Evolutionary conservation across 2,797 vertebrate genomes (phyloP).

Genomic region (Philypnodon macrostomus): DNA sequence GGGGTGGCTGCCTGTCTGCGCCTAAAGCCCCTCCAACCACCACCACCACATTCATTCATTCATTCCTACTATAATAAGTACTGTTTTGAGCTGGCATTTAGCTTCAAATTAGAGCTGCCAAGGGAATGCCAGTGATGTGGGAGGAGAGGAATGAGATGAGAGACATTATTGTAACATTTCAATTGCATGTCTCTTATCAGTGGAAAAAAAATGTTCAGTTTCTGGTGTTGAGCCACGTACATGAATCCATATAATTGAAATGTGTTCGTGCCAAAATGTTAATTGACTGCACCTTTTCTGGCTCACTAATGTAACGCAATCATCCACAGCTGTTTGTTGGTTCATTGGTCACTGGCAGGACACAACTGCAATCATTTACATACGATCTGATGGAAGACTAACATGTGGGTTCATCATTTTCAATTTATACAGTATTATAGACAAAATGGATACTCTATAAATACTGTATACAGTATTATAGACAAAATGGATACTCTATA

Average conservation of each 20-base stretch:
- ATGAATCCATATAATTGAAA: conserved; percentile 2
- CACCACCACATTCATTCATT: too few relatives aligned
- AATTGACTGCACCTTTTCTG: conserved; percentile 1
- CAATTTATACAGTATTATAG: too few relatives aligned
- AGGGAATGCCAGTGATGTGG: conserved; percentile 2
- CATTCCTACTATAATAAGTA: too few relatives aligned
- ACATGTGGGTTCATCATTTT: too few relatives aligned
- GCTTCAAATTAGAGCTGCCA: conserved; percentile 2
- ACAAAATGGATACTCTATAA: too few relatives aligned
- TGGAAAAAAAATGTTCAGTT: not conserved
- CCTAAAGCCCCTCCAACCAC: too few relatives aligned
- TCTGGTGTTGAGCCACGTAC: not conserved
- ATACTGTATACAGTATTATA: too few relatives aligned
- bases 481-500: too few relatives aligned
- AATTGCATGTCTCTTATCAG: not conserved
- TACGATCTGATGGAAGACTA: not conserved
- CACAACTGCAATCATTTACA: not conserved
- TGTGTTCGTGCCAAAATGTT: conserved; percentile 5
- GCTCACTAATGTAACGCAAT: conserved; percentile 1
- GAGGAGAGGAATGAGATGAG: conserved; percentile 1
- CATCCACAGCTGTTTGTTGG: conserved; percentile 2
- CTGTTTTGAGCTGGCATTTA: not conserved
- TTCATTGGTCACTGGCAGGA: not conserved
- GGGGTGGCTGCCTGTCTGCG: too few relatives aligned
- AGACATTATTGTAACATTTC: not conserved